Evolutionary conservation across 1,140 invertebrate genomes (phyloP).

Genomic region (Aphis gossypii): DNA sequence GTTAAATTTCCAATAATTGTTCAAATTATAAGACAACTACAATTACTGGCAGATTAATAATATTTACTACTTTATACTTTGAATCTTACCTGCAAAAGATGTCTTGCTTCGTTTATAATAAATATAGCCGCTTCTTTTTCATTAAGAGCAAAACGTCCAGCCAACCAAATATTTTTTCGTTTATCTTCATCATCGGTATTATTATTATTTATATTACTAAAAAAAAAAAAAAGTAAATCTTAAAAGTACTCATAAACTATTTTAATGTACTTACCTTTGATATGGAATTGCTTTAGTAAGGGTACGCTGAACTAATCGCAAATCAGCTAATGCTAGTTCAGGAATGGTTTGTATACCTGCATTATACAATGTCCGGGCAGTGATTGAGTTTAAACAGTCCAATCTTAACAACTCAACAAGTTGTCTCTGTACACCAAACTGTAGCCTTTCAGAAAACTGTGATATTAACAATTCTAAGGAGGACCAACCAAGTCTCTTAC

Average conservation of each 20-base stretch:
- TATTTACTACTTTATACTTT: background rate
- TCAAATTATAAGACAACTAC: too few species aligned
- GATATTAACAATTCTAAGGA: slow-evolving; percentile 87
- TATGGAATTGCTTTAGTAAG: slow-evolving; percentile 84
- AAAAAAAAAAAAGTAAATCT: background rate
- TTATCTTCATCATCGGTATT: slow-evolving; percentile 57
- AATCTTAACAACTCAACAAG: slow-evolving; percentile 90
- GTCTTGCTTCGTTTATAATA: slow-evolving; percentile 82
- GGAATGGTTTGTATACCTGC: slow-evolving; percentile 81
- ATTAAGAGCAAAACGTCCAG: slow-evolving; percentile 81
- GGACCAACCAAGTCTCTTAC: slow-evolving; percentile 90
- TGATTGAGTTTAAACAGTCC: slow-evolving; percentile 81
- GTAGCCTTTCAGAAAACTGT: slow-evolving; percentile 91
- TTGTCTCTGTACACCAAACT: slow-evolving; percentile 93
- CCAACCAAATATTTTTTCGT: slow-evolving; percentile 75
- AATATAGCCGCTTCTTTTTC: slow-evolving; percentile 81
- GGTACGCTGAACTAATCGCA: slow-evolving; percentile 76
- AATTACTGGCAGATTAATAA: too few species aligned
- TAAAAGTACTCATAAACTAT: background rate
- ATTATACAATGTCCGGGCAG: slow-evolving; percentile 85
- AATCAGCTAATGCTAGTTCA: slow-evolving; percentile 78
- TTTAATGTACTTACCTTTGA: slow-evolving; percentile 71
- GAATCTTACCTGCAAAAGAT: slow-evolving; percentile 68
- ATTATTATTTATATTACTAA: slow-evolving; percentile 29
- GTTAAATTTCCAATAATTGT: too few species aligned